Conservation (phyloP, 2,113 vertebrate species). For the Sceloporus tristichus region DNA sequence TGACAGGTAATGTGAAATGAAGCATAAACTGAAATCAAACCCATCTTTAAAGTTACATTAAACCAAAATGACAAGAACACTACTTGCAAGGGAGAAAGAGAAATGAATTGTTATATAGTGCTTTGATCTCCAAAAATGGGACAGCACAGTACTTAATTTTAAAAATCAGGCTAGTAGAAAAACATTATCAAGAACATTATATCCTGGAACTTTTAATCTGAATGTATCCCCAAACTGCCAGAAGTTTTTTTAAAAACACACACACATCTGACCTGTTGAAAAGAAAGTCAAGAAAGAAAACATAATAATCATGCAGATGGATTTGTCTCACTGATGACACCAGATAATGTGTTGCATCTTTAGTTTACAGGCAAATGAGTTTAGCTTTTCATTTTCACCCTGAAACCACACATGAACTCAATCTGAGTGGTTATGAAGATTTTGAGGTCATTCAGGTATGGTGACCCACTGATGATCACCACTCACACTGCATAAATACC, state of each 20-base stretch:
- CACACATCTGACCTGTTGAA: conserved; percentile 19
- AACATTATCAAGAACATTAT: conserved; percentile 18
- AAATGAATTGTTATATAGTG: conserved; percentile 62
- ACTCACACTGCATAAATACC: background rate
- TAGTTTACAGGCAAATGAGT: background rate
- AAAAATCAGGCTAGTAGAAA: conserved; percentile 53
- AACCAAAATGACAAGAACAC: conserved; percentile 68
- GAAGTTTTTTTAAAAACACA: background rate
- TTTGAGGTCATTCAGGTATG: background rate
- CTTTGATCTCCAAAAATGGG: conserved; percentile 57
- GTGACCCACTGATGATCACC: background rate
- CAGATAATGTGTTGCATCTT: conserved; percentile 21
- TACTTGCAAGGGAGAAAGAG: conserved; percentile 53
- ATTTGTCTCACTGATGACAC: conserved; percentile 29
- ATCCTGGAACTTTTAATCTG: conserved; percentile 30
- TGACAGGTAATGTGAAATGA: conserved; percentile 74
- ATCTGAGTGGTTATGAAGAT: background rate
- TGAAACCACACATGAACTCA: background rate
- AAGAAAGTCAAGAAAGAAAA: conserved; percentile 41
- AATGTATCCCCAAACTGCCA: conserved; percentile 18
- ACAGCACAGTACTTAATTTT: conserved; percentile 38
- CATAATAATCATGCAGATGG: conserved; percentile 17
- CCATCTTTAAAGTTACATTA: conserved; percentile 68
- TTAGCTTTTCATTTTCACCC: background rate
- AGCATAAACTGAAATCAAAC: conserved; percentile 73